Evolutionary conservation across 2,888 invertebrate species (phyloP), one percentile per base, ranked within the genome.

Genomic region (Lycaena phlaeas): DNA sequence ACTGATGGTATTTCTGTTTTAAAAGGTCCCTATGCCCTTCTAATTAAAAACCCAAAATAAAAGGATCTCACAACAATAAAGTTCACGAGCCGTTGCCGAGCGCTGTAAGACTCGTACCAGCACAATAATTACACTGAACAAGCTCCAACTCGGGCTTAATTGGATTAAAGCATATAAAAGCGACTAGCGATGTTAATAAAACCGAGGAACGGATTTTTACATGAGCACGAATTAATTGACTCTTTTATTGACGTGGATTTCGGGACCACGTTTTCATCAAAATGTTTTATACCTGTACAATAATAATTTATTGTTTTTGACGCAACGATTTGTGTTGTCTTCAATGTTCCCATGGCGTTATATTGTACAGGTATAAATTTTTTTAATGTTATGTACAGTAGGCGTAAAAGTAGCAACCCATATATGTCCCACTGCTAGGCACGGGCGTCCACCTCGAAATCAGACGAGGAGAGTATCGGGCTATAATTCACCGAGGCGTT

Each of bases 101-200:
- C 22, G 34, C n/a, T n/a, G n/a, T 22, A 22, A 22, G 34, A 12
- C 34, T 18, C 34, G 34, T 22, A 34, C 7, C 34, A 34, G 22
- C 34, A 34, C 34, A 34, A 34, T 34, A 34, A 34, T 34, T 34
- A 34, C 34, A 34, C 34, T 34, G 18, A 18, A 34, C 34, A 30
- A 39, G 25, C 29, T 39, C 27, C 45, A 45, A 51, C 51, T 50
- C 47, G 52, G 55, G 42, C 53, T 59, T 64, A 64, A 66, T 67
- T 67, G 64, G 61, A 60, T 59, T 53, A 56, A 59, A 51, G 53
- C 49, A 48, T 43, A 44, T 45, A 46, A 44, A 45, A 48, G 46
- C 41, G 45, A 50, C 42, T 41, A 43, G 43, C 42, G 45, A 52
- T 48, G 52, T 52, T 52, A 53, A 57, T 56, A 57, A 57, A 59